Evolutionary conservation across 23 tunicate species (phyloP).

Genomic region (Halocynthia aurantium): DNA sequence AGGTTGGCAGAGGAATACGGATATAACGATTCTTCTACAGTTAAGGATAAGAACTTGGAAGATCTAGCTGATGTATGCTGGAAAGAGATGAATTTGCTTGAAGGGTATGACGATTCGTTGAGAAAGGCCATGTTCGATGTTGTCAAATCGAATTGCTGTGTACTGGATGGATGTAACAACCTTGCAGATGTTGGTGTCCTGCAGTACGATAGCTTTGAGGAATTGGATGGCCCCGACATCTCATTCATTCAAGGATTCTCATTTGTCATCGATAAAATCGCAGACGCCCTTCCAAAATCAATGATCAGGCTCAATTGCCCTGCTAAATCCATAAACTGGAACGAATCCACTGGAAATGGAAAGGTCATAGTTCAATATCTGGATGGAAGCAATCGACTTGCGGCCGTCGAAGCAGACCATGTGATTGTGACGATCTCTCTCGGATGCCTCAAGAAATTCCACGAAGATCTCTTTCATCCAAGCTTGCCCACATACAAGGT

Average conservation of each 20-base stretch:
- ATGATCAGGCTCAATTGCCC: neutral
- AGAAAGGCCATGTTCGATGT: neutral
- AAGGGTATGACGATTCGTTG: no score
- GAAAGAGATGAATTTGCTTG: no score
- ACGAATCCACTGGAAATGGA: neutral
- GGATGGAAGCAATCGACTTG: neutral
- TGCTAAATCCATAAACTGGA: neutral
- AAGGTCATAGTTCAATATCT: neutral
- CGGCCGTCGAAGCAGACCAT: constrained; percentile 31
- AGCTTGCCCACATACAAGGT: constrained; percentile 15
- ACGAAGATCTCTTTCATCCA: constrained; percentile 28
- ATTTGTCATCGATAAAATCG: neutral
- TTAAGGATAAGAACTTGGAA: no score
- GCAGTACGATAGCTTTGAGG: neutral
- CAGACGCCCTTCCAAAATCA: neutral
- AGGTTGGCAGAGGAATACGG: no score
- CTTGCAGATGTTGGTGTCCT: neutral
- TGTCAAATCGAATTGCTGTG: neutral
- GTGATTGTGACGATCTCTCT: constrained; percentile 53
- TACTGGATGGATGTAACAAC: constrained; percentile 5
- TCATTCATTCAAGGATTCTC: neutral
- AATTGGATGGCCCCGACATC: neutral
- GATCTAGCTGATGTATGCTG: no score
- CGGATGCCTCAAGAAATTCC: constrained; percentile 26
- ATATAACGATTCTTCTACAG: no score